Conservation (phyloP, 2,888 invertebrate species). For the Ochropacha duplaris region DNA sequence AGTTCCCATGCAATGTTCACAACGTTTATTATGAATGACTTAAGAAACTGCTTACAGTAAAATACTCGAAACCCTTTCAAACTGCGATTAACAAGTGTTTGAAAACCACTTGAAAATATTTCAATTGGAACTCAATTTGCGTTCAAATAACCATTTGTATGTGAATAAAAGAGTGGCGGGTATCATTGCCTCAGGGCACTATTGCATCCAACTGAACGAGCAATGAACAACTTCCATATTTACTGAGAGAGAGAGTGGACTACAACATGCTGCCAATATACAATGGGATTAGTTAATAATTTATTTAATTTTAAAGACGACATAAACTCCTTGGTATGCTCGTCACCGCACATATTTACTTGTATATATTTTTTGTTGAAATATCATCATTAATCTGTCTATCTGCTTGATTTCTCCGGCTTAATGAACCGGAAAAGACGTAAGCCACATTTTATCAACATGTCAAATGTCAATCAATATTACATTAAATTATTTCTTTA, state of each 20-base stretch:
- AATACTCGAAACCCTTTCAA: not conserved
- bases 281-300: not conserved
- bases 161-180: constrained; percentile 36
- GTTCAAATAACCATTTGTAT: constrained; percentile 20
- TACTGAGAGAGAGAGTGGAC: constrained; percentile 8
- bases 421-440: too few relatives aligned
- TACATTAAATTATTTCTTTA: too few relatives aligned
- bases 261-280: not conserved
- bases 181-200: constrained; percentile 51
- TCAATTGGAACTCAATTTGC: constrained; percentile 24
- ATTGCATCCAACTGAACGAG: constrained; percentile 20
- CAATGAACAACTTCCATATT: constrained; percentile 9
- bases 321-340: too few relatives aligned
- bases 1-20: not conserved
- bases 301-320: too few relatives aligned
- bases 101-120: constrained; percentile 39
- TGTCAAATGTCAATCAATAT: too few relatives aligned
- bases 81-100: constrained; percentile 28
- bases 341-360: too few relatives aligned
- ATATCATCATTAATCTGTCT: too few relatives aligned
- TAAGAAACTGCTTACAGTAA: not conserved
- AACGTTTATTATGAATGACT: not conserved
- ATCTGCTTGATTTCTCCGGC: too few relatives aligned
- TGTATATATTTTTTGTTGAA: too few relatives aligned
- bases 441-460: too few relatives aligned